Evolutionary conservation across 2,888 invertebrate genomes (phyloP).

Genomic region (Tortrix viridana): DNA sequence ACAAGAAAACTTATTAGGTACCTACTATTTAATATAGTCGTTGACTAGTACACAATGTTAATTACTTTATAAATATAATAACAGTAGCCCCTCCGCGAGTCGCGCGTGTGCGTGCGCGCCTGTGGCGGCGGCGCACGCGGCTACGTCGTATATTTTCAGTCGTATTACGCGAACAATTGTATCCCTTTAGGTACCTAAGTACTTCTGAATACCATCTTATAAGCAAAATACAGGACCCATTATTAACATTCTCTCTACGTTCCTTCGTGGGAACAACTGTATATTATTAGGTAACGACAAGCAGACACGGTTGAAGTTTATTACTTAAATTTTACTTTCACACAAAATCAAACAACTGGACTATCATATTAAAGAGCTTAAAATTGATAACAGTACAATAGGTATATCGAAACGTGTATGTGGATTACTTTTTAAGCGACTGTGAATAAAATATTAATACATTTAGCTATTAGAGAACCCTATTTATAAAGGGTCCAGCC

Average conservation of each 20-base stretch:
- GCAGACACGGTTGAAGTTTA: no score
- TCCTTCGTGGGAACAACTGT: neutral
- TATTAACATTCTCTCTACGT: neutral
- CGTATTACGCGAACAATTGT: conserved; percentile 21
- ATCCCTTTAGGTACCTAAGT: conserved; percentile 29
- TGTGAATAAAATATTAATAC: conserved; percentile 31
- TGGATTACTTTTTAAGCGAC: conserved; percentile 24
- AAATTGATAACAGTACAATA: conserved; percentile 30
- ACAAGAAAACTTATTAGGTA: conserved; percentile 64
- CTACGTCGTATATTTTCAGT: conserved; percentile 33
- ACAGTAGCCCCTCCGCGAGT: conserved; percentile 33
- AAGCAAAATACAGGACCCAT: conserved; percentile 26
- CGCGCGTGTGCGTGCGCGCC: no score
- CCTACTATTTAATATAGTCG: conserved; percentile 62
- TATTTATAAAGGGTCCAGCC: no score
- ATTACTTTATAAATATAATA: conserved; percentile 38
- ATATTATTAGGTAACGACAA: neutral
- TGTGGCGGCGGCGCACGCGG: conserved; percentile 33
- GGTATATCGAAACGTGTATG: conserved; percentile 28
- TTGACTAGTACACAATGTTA: conserved; percentile 68
- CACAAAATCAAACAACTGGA: conserved; percentile 29
- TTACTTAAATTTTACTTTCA: conserved; percentile 21
- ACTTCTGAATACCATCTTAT: conserved; percentile 25
- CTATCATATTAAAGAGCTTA: conserved; percentile 30
- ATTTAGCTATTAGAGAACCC: conserved; percentile 22